These are phyloP conservation scores for Mastomys coucha DNA, from an alignment of 2,113 vertebrate genomes.

Conservation along the genomic window DNA sequence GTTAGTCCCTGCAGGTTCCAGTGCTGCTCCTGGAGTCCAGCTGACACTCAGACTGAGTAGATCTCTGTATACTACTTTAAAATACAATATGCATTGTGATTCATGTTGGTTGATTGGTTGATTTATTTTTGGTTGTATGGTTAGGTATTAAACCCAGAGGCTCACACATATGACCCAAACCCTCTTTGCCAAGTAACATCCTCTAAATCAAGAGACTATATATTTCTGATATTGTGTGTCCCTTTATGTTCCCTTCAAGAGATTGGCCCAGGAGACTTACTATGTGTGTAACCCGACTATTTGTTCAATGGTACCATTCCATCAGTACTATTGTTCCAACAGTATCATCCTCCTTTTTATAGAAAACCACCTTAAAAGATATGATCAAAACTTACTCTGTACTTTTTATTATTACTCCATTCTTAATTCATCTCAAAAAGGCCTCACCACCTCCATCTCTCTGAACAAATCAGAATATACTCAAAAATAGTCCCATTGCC, in stretches of 20 bases:
- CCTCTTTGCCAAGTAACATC: background rate
- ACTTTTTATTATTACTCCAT: background rate
- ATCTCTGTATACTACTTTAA: background rate
- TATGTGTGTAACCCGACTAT: background rate
- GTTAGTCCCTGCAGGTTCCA: background rate
- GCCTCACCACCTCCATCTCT: background rate
- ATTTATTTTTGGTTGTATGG: background rate
- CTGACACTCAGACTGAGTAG: too few relatives aligned
- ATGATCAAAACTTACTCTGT: background rate
- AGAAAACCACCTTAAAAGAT: background rate
- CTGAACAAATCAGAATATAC: background rate
- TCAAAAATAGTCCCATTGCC: background rate
- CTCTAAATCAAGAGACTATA: background rate
- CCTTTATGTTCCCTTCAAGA: background rate
- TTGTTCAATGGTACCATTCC: background rate
- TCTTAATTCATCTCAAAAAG: background rate
- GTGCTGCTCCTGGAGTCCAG: background rate
- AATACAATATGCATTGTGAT: background rate
- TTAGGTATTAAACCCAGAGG: background rate
- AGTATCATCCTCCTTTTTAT: background rate
- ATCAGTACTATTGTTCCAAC: background rate
- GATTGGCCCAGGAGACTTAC: background rate
- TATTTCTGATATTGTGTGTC: background rate
- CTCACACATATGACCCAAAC: background rate
- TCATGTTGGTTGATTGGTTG: background rate